Evolutionary conservation across 2,888 invertebrate species (phyloP).

Genomic region (Tenodera sinensis): DNA sequence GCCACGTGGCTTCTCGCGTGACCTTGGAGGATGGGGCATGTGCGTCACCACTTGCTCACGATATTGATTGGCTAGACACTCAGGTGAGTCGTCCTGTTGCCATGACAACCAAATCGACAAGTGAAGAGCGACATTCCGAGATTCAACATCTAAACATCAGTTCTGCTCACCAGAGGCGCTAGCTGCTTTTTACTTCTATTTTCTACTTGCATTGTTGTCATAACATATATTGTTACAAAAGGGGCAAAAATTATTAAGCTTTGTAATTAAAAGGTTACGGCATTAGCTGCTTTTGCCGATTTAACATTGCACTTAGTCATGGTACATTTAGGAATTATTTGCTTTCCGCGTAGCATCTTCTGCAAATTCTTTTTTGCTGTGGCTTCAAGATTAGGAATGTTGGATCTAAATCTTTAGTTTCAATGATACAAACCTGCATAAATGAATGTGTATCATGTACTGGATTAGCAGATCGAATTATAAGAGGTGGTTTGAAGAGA

Average conservation of each 20-base stretch:
- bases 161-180: neutral
- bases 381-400: too few species aligned
- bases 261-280: neutral
- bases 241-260: neutral
- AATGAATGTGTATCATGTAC: too few species aligned
- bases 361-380: too few species aligned
- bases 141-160: neutral
- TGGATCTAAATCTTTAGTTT: too few species aligned
- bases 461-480: too few species aligned
- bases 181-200: neutral
- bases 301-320: neutral
- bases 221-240: neutral
- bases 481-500: too few species aligned
- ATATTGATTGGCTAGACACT: constrained; percentile 21
- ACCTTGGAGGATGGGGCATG: constrained; percentile 15
- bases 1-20: constrained; percentile 15
- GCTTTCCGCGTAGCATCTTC: neutral
- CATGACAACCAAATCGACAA: constrained; percentile 7
- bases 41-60: constrained; percentile 21
- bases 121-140: neutral
- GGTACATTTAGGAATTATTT: neutral
- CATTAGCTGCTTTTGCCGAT: neutral
- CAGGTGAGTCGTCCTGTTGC: constrained; percentile 14
- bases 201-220: neutral
- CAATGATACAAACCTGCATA: too few species aligned